phyloP scores from a whole-genome alignment of 2,797 vertebrate species.

The Hyperoplus immaculatus region DNA sequence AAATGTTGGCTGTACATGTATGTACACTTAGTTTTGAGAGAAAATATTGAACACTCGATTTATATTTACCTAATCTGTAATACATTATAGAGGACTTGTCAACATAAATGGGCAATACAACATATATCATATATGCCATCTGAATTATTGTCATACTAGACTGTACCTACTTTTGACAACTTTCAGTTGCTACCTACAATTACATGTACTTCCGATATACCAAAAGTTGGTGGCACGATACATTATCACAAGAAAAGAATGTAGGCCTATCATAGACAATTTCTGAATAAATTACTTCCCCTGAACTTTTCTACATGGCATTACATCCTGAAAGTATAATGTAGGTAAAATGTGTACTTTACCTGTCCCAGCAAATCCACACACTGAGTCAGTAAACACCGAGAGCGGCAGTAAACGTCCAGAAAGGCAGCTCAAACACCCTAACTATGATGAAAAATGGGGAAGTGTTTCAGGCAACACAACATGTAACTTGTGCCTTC shows the following conservation, averaged over 20 bases:
- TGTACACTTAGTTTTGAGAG: neutral
- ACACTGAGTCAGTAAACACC: constrained; percentile 10
- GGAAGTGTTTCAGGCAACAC: constrained; percentile 12
- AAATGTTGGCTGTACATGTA: neutral
- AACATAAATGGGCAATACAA: neutral
- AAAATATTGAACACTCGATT: neutral
- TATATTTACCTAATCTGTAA: neutral
- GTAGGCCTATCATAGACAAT: too few relatives aligned
- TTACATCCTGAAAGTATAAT: neutral
- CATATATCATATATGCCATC: neutral
- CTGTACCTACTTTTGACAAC: neutral
- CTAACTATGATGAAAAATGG: constrained; percentile 43
- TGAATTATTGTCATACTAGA: neutral
- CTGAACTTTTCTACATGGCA: neutral
- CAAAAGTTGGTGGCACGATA: neutral
- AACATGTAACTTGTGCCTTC: constrained; percentile 8
- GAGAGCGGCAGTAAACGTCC: constrained; percentile 11
- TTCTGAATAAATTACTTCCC: neutral
- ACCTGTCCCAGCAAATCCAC: constrained; percentile 54
- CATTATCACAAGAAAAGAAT: neutral
- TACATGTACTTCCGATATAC: neutral
- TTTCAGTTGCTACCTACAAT: neutral
- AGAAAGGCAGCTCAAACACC: constrained; percentile 31
- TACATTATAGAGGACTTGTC: neutral
- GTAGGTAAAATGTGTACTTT: constrained; percentile 27